Conservation (phyloP, 2,888 invertebrate species). For the Abscondita cerata region DNA sequence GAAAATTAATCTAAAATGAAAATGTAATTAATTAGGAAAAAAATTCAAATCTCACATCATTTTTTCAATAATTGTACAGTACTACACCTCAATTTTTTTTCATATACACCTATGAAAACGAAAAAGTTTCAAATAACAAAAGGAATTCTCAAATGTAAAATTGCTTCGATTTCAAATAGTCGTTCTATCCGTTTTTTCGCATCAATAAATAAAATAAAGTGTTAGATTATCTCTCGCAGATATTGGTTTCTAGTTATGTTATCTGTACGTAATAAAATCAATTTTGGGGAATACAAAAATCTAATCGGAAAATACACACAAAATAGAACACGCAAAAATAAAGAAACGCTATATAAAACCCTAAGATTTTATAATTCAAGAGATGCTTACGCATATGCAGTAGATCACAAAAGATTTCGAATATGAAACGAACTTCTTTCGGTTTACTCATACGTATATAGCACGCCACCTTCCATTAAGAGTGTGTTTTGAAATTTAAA, state of each 20-base stretch:
- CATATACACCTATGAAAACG: too few relatives aligned
- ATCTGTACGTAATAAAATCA: constrained; percentile 12
- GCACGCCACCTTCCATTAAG: constrained; percentile 22
- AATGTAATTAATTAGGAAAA: too few relatives aligned
- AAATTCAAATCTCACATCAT: too few relatives aligned
- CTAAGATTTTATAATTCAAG: constrained; percentile 15
- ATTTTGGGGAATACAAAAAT: constrained; percentile 6
- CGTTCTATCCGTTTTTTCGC: background rate
- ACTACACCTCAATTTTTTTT: too few relatives aligned
- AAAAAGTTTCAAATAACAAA: too few relatives aligned
- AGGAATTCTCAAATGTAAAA: too few relatives aligned
- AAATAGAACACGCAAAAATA: background rate
- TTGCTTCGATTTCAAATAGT: too few relatives aligned
- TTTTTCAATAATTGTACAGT: too few relatives aligned
- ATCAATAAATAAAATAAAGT: constrained; percentile 5
- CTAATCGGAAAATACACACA: constrained; percentile 3
- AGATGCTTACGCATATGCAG: constrained; percentile 7
- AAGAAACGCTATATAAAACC: constrained; percentile 14
- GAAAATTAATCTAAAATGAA: too few relatives aligned
- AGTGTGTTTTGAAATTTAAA: constrained; percentile 25
- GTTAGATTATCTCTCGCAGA: background rate
- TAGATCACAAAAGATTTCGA: constrained; percentile 20
- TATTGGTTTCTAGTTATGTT: background rate
- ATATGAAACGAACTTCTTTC: constrained; percentile 19
- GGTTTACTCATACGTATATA: constrained; percentile 10